Conservation (phyloP, 2,113 vertebrate genomes). For the Alces alces region DNA sequence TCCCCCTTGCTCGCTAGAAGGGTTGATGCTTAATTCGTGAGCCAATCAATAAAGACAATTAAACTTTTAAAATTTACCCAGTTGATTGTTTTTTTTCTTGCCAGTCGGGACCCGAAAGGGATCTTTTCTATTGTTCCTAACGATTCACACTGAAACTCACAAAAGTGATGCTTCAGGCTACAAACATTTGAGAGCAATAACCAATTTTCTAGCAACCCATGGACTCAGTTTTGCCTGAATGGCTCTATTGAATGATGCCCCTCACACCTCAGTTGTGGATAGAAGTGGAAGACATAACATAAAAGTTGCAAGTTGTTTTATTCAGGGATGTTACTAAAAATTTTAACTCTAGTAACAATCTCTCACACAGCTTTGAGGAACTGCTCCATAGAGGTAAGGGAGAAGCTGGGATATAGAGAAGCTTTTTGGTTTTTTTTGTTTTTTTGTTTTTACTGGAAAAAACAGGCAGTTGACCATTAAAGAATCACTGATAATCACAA, state of each 20-base stretch:
- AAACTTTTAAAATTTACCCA: not conserved
- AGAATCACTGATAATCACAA: not conserved
- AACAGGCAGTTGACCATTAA: not conserved
- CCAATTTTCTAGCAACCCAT: not conserved
- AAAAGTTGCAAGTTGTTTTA: not conserved
- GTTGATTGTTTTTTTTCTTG: not conserved
- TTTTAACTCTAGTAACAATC: not conserved
- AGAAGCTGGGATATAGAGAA: not conserved
- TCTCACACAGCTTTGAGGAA: not conserved
- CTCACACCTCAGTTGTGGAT: not conserved
- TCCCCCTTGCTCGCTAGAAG: accelerated
- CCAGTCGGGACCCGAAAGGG: not conserved
- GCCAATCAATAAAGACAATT: not conserved
- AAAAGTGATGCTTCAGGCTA: not conserved
- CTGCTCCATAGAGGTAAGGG: not conserved
- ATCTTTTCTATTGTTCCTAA: not conserved
- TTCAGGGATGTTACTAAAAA: not conserved
- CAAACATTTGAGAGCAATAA: not conserved
- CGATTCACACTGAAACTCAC: not conserved
- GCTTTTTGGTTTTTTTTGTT: not conserved
- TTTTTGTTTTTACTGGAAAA: accelerated
- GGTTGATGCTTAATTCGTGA: not conserved
- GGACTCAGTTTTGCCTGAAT: not conserved
- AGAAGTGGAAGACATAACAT: not conserved
- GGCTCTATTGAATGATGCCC: not conserved